Percentiles rank a stretch among this genome's conserved stretches.
These are phyloP conservation scores for Dicentrarchus labrax DNA, from an alignment of 2,113 vertebrate genomes.

Conservation along the genomic window DNA sequence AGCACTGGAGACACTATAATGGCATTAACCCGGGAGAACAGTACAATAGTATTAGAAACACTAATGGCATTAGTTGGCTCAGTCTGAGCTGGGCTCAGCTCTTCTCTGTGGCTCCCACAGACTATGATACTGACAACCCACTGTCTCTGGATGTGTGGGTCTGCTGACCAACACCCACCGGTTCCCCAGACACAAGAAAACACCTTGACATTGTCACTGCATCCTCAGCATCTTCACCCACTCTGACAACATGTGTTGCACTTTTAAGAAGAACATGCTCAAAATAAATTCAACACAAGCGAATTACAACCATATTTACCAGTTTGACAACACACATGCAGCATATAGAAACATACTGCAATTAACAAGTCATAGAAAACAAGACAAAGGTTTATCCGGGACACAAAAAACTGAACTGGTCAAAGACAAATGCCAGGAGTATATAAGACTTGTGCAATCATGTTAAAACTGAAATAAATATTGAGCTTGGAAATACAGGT, in stretches of 20 bases:
- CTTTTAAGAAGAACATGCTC: background rate
- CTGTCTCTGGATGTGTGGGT: constrained; percentile 25
- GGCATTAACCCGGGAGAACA: constrained; percentile 73
- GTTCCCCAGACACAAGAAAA: constrained; percentile 61
- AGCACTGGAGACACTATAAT: constrained; percentile 73
- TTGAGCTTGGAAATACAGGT: background rate
- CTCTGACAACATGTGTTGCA: background rate
- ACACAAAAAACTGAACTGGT: background rate
- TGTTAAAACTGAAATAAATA: background rate
- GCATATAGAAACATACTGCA: too few species aligned
- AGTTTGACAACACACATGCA: background rate
- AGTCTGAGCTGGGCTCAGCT: constrained; percentile 71
- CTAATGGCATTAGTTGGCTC: constrained; percentile 80
- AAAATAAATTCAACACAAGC: too few species aligned
- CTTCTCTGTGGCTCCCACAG: constrained; percentile 56
- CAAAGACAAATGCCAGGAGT: background rate
- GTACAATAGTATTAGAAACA: constrained; percentile 77
- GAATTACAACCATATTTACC: background rate
- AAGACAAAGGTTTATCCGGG: background rate
- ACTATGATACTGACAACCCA: constrained; percentile 51
- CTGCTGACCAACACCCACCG: constrained; percentile 26
- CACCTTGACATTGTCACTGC: constrained; percentile 46
- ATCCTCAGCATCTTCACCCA: constrained; percentile 39
- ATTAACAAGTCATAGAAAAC: too few species aligned
- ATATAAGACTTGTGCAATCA: background rate